Base-by-base conservation (phyloP, 2,797 vertebrate species). In the Merluccius polli region DNA sequence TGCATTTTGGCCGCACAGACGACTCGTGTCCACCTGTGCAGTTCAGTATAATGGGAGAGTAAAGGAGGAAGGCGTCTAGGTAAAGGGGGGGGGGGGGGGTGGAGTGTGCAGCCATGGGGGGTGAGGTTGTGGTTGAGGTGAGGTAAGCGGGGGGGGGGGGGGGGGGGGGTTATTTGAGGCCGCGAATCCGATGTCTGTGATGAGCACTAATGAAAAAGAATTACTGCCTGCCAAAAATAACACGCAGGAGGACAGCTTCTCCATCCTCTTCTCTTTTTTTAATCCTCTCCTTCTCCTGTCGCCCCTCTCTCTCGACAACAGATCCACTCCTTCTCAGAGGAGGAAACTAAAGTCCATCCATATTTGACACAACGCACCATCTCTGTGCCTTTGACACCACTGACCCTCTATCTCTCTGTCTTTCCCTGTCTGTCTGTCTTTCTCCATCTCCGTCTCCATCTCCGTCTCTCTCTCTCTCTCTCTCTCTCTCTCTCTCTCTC, bases 141-240 rank as follows among this genome's bases (percentile, higher is more conserved):
- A 35, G 44, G 29, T 12, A 30, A 24, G 27, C 24, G 48, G 15
- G 59, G n/a, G 36, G 15, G 68, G 77, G 59, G 70, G 36, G 13
- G 41, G n/a, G 35, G 30, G 44, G 77, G 44, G 69, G 74, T 59
- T 73, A 44, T 75, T 71, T 77, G 72, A 0, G 6, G 29, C 68
- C 79, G 35, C 10, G 38, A 85, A 79, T 85, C 31, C 78, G 32
- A 78, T 80, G 74, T 79, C 8, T 78, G 76, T 83, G 74, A 82
- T 81, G 79, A 81, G 48, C 27, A 72, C 77, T 87, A 90, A 85
- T 84, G 72, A 82, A 88, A 88, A 88, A 82, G 82, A 83, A 85
- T 89, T 85, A 75, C 12, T 7, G 38, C 76, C 76, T 83, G 81
- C 74, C 72, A 9, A 82, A 86, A 84, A 87, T 82, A 84, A 81